Evolutionary conservation across 2,797 vertebrate species (phyloP), one percentile per base, ranked within the genome.

Genomic region (Carcharodon carcharias): DNA sequence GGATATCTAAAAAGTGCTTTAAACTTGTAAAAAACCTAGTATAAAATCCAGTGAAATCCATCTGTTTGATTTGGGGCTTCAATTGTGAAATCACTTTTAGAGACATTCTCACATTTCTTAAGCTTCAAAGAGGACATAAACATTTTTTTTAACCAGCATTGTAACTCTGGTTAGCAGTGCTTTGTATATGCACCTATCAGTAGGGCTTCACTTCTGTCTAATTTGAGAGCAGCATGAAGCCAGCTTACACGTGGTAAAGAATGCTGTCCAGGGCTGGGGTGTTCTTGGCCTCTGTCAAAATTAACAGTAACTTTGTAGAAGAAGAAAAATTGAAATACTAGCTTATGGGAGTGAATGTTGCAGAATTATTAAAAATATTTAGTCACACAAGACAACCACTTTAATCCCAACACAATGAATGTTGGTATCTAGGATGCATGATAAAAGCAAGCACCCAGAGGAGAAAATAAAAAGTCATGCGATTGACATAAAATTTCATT

Each of bases 341-440:
- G 69, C 40, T 95, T 56, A 71, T 31, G 31, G 67, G 94, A 95
- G 94, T 95, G 94, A 95, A 95, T 95, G 26, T 77, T 56, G 50
- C 45, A 18, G 45, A 56, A 73, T 95, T 35, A 95, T 95, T 95
- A 54, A 71, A 58, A 77, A 77, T 73, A 73, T 93, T 93, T 93
- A 93, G 35, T 67, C 63, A 93, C 8, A 93, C 40, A 65, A 67
- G 63, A 45, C 91, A 93, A 85, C 61, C 35, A 93, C 16, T 12
- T 91, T 93, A 63, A 93, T 67, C 21, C 61, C 63, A 93, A 93
- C 63, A 93, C 8, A 93, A 93, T 67, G 26, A 93, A 67, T 67
- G 40, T 23, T 45, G 58, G 61, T 93, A 45, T 9, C 18, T 67
- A 18, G 61, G 18, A 67, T 67, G 91, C 61, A 93, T 65, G 18